Percentiles rank a stretch among this genome's conserved stretches.
These are phyloP conservation scores for Zosterops japonicus DNA, from an alignment of 2,113 vertebrate species.

Conservation along the genomic window DNA sequence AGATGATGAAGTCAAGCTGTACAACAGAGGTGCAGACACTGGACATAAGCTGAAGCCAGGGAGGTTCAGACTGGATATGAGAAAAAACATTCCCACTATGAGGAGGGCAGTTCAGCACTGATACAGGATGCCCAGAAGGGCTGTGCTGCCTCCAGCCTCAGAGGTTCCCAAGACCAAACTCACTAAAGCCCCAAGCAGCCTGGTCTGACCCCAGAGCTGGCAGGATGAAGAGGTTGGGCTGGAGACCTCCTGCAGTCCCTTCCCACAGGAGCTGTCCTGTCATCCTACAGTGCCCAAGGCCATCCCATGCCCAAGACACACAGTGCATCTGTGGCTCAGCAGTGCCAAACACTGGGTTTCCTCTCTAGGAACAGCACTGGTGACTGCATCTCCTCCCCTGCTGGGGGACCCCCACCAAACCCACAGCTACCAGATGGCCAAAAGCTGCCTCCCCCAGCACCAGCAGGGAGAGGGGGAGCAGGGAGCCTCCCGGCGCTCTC, in stretches of 20 bases:
- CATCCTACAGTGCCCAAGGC: not conserved
- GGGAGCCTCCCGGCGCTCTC: not conserved
- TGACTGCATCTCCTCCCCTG: not conserved
- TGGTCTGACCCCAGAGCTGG: not conserved
- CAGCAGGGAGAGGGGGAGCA: not conserved
- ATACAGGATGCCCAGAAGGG: not conserved
- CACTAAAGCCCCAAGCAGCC: not conserved
- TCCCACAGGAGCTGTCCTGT: not conserved
- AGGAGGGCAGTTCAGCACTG: not conserved
- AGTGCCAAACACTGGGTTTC: not conserved
- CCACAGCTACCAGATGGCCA: conserved; percentile 33
- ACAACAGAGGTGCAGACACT: not conserved
- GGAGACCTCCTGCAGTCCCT: not conserved
- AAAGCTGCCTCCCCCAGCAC: conserved; percentile 10
- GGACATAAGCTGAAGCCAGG: not conserved
- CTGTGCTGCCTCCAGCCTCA: not conserved
- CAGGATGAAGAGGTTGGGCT: not conserved
- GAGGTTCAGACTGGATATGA: not conserved
- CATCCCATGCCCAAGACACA: not conserved
- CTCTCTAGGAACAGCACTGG: not conserved
- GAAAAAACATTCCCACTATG: not conserved
- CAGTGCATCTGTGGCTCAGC: not conserved
- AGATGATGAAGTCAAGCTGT: not conserved
- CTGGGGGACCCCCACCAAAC: conserved; percentile 19
- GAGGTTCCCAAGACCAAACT: not conserved